A percentile compares a stretch with the other conserved stretches of the same genome.
Evolutionary conservation across 1,140 invertebrate genomes (phyloP).

Genomic region (Drosophila serrata): DNA sequence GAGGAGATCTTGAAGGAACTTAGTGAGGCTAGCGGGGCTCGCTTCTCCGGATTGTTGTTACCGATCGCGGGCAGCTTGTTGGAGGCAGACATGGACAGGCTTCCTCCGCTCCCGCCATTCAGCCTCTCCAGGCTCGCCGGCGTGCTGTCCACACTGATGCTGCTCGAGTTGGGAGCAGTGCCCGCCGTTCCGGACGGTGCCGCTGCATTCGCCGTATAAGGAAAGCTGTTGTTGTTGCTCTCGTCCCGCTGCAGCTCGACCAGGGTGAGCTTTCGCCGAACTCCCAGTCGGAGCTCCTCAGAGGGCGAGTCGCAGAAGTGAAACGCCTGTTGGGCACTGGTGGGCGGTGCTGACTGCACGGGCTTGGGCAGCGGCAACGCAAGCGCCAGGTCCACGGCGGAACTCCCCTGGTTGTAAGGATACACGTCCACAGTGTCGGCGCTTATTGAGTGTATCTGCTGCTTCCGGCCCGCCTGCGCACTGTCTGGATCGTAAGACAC

Average conservation of each 20-base stretch:
- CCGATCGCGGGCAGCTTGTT: conserved; percentile 57
- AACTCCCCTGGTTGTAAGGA: conserved; percentile 73
- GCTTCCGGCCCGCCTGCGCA: conserved; percentile 74
- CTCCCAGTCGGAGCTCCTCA: conserved; percentile 73
- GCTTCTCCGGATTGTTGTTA: conserved; percentile 67
- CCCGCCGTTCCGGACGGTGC: conserved; percentile 33
- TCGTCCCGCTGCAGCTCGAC: conserved; percentile 74
- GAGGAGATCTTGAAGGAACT: conserved; percentile 90
- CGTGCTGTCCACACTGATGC: conserved; percentile 79
- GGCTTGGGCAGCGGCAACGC: conserved; percentile 57
- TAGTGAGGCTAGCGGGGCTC: conserved; percentile 91
- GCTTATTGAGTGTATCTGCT: conserved; percentile 84
- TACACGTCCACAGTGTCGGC: conserved; percentile 81
- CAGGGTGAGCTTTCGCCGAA: conserved; percentile 74
- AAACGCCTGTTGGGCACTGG: conserved; percentile 55
- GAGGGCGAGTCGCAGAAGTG: conserved; percentile 74
- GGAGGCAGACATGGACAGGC: conserved; percentile 55
- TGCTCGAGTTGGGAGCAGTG: conserved; percentile 69
- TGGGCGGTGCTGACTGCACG: conserved; percentile 60
- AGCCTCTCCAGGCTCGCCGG: conserved; percentile 74
- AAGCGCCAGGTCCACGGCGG: conserved; percentile 40
- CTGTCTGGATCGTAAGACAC: conserved; percentile 84
- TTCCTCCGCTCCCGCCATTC: conserved; percentile 56
- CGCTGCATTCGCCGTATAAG: conserved; percentile 67
- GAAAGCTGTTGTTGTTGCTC: conserved; percentile 69